Base-by-base conservation (phyloP, 2,888 invertebrate genomes). In the Teinopalpus imperialis region DNA sequence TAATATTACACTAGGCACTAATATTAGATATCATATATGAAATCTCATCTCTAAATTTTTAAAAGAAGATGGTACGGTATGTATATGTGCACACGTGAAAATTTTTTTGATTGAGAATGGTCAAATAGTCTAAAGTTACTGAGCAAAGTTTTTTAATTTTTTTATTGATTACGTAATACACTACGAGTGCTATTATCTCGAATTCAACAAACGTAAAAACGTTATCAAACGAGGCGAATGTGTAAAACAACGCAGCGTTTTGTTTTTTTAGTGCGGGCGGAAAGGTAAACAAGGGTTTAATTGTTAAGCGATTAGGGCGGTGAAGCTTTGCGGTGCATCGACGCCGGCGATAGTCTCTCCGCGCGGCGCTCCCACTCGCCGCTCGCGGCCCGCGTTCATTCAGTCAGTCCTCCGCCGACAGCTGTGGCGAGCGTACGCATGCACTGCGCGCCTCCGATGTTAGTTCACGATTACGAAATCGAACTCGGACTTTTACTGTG, bases 391-490 rank as follows among this genome's bases (percentile, higher is more conserved):
- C 74, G 74, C 73, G 64, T 81, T 85, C 81, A 81, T 85, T 86
- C 85, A 83, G 76, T 67, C 81, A 83, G 86, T 87, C 76, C 76
- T 73, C 81, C 72, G 81, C 81, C 81, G 83, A 69, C 78, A 65
- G 67, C 70, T 75, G 80, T 79, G 81, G 77, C 78, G 79, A 72
- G 64, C 74, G 75, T 72, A 79, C 82, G 83, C 73, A 74, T 72
- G 64, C 73, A 63, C 57, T 61, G 70, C 74, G 67, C 76, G 78
- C 77, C 69, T 72, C 81, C 69, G 82, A 85, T 88, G 83, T 86
- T 85, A 82, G 76, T 78, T 68, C 74, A 86, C 86, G 86, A 83
- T 85, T 85, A 82, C 87, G 82, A 87, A 79, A 83, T 80, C 81
- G 80, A 72, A 66, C 66, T 74, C 61, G 73, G 67, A 81, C 70